A percentile compares a stretch with the other conserved stretches of the same genome.
These are phyloP conservation scores for Petrocephalus sullivani DNA, from an alignment of 2,797 vertebrate genomes.

Conservation along the genomic window DNA sequence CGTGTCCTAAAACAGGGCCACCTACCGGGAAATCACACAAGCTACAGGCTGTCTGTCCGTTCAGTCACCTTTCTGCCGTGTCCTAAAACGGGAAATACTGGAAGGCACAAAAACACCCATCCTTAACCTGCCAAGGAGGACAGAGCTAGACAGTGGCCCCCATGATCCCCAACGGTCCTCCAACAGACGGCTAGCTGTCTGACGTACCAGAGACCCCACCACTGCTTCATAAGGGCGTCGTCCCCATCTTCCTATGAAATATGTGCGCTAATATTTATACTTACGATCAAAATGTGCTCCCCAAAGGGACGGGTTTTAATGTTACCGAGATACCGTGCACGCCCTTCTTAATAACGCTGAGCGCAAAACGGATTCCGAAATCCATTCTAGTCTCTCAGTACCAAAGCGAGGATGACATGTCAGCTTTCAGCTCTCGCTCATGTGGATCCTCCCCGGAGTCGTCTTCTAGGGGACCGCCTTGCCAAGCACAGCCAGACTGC, in stretches of 20 bases:
- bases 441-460: not conserved
- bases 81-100: not conserved
- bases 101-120: not conserved
- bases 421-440: not conserved
- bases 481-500: not conserved
- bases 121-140: not conserved
- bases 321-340: not conserved
- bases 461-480: not conserved
- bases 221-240: not conserved
- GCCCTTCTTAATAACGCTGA: not conserved
- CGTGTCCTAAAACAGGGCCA: not conserved
- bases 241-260: not conserved
- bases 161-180: not conserved
- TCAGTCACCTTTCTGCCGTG: not conserved
- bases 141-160: not conserved
- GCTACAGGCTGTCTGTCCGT: not conserved
- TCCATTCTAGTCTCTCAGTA: not conserved
- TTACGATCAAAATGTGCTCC: not conserved
- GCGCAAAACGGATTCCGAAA: not conserved
- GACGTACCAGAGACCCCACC: not conserved
- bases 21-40: not conserved
- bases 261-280: not conserved
- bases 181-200: not conserved
- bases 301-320: not conserved
- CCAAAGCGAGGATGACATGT: not conserved